phyloP scores from a whole-genome alignment of 2,888 invertebrate species.

The Calameuta filiformis region DNA sequence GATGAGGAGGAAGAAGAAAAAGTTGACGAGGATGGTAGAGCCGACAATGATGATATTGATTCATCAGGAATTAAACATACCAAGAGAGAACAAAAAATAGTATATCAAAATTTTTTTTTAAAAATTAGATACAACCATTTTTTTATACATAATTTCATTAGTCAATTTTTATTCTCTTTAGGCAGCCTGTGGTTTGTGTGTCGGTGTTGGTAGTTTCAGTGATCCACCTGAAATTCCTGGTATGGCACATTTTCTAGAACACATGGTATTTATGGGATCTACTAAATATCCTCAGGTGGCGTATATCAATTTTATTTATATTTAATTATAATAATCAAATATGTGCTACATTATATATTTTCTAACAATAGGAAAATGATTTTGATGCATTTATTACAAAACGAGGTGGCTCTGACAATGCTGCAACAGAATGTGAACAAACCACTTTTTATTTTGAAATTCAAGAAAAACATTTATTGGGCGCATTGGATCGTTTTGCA shows the following conservation, averaged over 20 bases:
- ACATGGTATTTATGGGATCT: conserved; percentile 96
- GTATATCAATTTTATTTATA: neutral
- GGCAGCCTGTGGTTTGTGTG: conserved; percentile 82
- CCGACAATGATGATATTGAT: conserved; percentile 52
- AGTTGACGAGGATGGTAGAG: conserved; percentile 31
- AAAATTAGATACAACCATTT: neutral
- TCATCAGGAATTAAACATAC: conserved; percentile 48
- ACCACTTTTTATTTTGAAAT: conserved; percentile 93
- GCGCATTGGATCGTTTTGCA: conserved; percentile 86
- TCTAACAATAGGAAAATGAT: conserved; percentile 54
- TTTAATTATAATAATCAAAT: neutral
- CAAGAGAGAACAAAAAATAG: conserved; percentile 58
- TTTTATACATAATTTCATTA: neutral
- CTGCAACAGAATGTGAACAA: conserved; percentile 86
- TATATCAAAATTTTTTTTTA: conserved; percentile 20
- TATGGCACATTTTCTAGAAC: conserved; percentile 87
- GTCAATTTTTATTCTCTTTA: conserved; percentile 34
- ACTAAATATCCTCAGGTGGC: conserved; percentile 84
- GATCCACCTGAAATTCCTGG: conserved; percentile 83
- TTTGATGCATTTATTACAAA: conserved; percentile 69
- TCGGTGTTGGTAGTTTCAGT: conserved; percentile 83
- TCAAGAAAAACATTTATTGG: conserved; percentile 79
- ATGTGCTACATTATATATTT: neutral
- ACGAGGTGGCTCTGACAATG: conserved; percentile 89
- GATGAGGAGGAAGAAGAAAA: conserved; percentile 31